Evolutionary conservation across 2,797 vertebrate genomes (phyloP).

Genomic region (Momotus momota): DNA sequence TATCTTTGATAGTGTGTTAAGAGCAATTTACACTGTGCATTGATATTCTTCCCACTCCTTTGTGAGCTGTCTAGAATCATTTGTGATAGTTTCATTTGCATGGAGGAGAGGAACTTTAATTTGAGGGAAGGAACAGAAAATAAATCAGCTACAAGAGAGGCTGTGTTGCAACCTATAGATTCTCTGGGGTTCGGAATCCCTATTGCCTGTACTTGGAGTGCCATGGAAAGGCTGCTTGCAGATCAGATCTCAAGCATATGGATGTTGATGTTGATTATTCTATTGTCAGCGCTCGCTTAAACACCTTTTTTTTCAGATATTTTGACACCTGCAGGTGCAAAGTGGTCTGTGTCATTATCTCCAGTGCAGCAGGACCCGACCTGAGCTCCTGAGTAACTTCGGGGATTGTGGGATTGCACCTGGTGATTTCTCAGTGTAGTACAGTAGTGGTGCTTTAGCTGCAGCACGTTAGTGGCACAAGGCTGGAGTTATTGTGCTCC

Average conservation of each 20-base stretch:
- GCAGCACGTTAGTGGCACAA: background rate
- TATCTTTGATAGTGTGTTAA: slow-evolving; percentile 1
- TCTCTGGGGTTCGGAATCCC: background rate
- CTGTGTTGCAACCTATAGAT: background rate
- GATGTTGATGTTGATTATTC: background rate
- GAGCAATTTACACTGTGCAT: background rate
- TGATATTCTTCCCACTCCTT: background rate
- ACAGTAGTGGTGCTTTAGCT: background rate
- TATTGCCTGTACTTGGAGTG: background rate
- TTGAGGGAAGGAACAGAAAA: background rate
- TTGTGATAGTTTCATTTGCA: background rate
- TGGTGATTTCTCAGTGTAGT: background rate
- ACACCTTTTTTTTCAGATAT: background rate
- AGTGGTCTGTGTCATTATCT: background rate
- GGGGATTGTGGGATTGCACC: background rate
- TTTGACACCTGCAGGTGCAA: background rate
- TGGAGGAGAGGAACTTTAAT: background rate
- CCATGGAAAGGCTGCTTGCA: background rate
- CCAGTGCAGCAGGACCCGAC: background rate
- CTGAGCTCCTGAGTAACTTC: background rate
- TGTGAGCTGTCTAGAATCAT: background rate
- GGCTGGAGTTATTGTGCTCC: background rate
- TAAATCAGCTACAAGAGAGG: background rate
- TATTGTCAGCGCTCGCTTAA: rapidly evolving
- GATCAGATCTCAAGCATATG: background rate